Conservation (phyloP, 2,888 invertebrate species). For the Conistra vaccinii region DNA sequence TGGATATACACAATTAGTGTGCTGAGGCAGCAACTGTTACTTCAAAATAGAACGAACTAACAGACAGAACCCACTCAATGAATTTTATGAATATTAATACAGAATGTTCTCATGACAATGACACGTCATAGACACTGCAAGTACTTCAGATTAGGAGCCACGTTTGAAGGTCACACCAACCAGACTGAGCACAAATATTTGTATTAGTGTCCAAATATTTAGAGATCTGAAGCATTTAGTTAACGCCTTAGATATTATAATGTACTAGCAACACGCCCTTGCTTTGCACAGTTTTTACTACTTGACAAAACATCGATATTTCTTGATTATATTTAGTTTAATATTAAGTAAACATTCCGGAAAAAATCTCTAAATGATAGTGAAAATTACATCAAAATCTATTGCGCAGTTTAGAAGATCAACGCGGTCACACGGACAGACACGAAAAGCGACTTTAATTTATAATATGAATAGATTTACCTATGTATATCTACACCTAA, state of each 20-base stretch:
- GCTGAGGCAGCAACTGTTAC: not conserved
- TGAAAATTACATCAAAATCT: not conserved
- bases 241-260: not conserved
- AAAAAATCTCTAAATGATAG: not conserved
- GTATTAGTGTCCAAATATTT: constrained; percentile 35
- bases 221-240: not conserved
- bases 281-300: not conserved
- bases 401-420: not conserved
- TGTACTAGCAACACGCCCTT: not conserved
- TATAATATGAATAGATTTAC: not conserved
- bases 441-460: not conserved
- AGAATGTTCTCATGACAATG: not conserved
- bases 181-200: constrained; percentile 56
- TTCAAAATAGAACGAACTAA: not conserved
- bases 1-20: too few relatives aligned
- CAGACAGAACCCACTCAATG: not conserved
- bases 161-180: constrained; percentile 18
- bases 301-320: not conserved
- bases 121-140: constrained; percentile 7
- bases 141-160: constrained; percentile 1
- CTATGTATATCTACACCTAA: not conserved
- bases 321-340: not conserved
- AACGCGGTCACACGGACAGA: not conserved
- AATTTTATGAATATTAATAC: constrained; percentile 5
- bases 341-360: not conserved